A percentile compares a stretch with the other conserved stretches of the same genome.
phyloP scores from a whole-genome alignment of 1,140 invertebrate species.

The Ctenoplectra terminalis region DNA sequence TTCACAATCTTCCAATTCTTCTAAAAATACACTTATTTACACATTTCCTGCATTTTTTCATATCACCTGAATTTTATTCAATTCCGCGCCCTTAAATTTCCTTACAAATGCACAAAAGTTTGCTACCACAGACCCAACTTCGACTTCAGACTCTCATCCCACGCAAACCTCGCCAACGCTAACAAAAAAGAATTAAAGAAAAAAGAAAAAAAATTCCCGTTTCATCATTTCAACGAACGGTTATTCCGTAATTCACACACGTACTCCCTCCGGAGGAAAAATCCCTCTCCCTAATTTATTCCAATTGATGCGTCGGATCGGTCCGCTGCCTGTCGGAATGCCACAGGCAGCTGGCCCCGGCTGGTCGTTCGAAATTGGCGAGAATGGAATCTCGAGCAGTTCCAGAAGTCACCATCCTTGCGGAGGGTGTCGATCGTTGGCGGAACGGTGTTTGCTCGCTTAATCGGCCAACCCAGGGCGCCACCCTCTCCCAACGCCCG shows the following conservation, averaged over 20 bases:
- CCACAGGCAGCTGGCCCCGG: slow-evolving; percentile 46
- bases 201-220: background rate
- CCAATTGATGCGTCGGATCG: slow-evolving; percentile 42
- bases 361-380: slow-evolving; percentile 63
- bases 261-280: background rate
- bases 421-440: slow-evolving; percentile 62
- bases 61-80: no score
- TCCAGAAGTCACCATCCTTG: slow-evolving; percentile 63
- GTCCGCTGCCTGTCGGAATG: slow-evolving; percentile 48
- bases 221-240: background rate
- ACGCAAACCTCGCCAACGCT: background rate
- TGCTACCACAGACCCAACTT: no score
- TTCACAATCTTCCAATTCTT: background rate
- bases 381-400: slow-evolving; percentile 70
- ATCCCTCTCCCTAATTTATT: slow-evolving; percentile 42
- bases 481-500: slow-evolving; percentile 3
- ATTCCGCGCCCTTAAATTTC: no score
- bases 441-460: slow-evolving; percentile 57
- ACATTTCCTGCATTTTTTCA: no score
- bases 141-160: background rate
- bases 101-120: no score
- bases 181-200: background rate
- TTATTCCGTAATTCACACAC: background rate
- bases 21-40: no score
- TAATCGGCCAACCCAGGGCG: slow-evolving; percentile 55